Base-by-base conservation (phyloP, 2,888 invertebrate genomes). In the Acleris literana region DNA sequence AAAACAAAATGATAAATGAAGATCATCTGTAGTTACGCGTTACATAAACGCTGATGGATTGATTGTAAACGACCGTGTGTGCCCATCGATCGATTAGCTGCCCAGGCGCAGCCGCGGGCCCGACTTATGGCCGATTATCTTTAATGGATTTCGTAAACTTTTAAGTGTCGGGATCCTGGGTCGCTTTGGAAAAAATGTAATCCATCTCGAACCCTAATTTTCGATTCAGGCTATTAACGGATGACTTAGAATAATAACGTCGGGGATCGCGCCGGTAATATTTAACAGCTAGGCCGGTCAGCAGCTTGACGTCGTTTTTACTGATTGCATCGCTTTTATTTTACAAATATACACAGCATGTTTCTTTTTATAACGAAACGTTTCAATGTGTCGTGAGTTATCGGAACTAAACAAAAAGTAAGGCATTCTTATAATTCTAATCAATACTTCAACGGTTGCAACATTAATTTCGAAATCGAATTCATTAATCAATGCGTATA, bases 1-100 rank as follows among this genome's bases (percentile, higher is more conserved):
- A 87, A 88, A 88, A 90, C 87, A 85, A 87, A 88, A 91, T 92
- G 92, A 92, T 92, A 90, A 92, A 92, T 92, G 87, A 83, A 86
- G 84, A 86, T 84, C 85, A 84, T 86, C 89, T 85, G 88, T 89
- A 91, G 92, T 91, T 90, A 85, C 81, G 84, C 82, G 85, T 87
- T 88, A 90, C 88, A 88, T 88, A 86, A 87, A 89, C 84, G 86
- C 87, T 92, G 92, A 92, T 92, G 87, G 91, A 92, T 92, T 90
- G 91, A 92, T 91, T 88, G 88, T 91, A 85, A 88, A 86, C 85
- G 87, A 79, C 80, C 84, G 74, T 76, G 85, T 81, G 85, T 84
- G 83, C 86, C 81, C 85, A 85, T 86, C 87, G 85, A 90, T 90
- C 90, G 90, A 91, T 92, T 90, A 92, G 88, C 84, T 87, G 85